These are phyloP conservation scores for Carcharodon carcharias DNA, from an alignment of 2,797 vertebrate species.

Conservation along the genomic window DNA sequence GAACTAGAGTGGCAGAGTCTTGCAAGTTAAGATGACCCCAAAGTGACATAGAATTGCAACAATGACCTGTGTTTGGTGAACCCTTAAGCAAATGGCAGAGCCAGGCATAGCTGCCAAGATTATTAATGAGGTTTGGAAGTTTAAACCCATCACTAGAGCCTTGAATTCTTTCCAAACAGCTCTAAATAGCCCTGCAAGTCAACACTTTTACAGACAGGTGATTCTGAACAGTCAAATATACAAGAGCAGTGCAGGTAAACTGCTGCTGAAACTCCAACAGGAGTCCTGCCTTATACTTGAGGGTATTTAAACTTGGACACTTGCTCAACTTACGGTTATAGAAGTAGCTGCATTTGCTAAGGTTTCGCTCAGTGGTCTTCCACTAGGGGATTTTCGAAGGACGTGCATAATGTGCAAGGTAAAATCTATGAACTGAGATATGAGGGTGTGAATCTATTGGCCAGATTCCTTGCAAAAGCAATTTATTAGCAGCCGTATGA, in stretches of 20 bases:
- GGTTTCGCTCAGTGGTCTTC: no score
- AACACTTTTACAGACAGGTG: background rate
- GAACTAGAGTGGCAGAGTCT: background rate
- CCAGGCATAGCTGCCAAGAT: background rate
- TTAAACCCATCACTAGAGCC: background rate
- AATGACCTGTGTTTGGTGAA: background rate
- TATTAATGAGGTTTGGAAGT: background rate
- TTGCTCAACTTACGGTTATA: background rate
- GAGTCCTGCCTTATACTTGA: background rate
- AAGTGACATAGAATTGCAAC: background rate
- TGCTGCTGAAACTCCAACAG: background rate
- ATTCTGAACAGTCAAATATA: background rate
- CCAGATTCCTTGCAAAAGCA: background rate
- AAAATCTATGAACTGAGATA: background rate
- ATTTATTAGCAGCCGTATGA: background rate
- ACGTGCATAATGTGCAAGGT: no score
- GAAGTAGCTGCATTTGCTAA: background rate
- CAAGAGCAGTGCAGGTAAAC: background rate
- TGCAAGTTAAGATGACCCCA: background rate
- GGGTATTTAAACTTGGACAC: background rate
- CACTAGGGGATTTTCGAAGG: no score
- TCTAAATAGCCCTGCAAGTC: background rate
- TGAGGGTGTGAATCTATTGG: background rate
- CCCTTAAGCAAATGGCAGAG: no score
- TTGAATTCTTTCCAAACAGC: slow-evolving; percentile 8